Evolutionary conservation across 2,888 invertebrate species (phyloP), one percentile per base, ranked within the genome.

Genomic region (Meiosimyza decipiens): DNA sequence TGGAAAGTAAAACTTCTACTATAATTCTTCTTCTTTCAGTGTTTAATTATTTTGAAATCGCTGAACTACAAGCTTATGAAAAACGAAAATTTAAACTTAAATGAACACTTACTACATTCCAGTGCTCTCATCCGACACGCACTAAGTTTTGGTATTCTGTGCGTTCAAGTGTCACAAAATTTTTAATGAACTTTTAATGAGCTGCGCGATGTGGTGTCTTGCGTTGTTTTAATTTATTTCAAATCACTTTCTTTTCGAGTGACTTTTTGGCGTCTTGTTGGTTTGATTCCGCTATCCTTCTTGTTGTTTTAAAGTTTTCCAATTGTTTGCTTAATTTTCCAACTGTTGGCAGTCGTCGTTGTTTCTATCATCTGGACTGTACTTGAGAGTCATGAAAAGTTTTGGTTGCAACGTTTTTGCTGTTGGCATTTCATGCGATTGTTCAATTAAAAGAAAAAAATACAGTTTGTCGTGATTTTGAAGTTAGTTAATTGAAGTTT

Each of bases 171-270:
- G 67, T 67, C 73, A 63, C 71, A 71, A 73, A 70, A 71, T 71
- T 73, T 71, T 72, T 76, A 77, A 78, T 78, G 75, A 77, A 76
- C 75, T 78, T 78, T 78, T 77, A 76, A 78, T 78, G 78, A 76
- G 74, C 74, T 75, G 57, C 72, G 55, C 75, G 40, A 7, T 40
- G 9, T 40, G 40, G 40, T 40, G 71, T 70, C 68, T 52, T 52
- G 54, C 55, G n/a, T 50, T 66, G 49, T 57, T 22, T 71, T 22
- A 47, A 18, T 70, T 51, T 51, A 60, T 40, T 57, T 55, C 28
- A 52, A 28, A 52, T 66, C 54, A 64, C 33, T 54, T 16, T 9
- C 40, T 40, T 12, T 5, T 6, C 13, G 7, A 6, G 18, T 9
- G 7, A 3, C 50, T 47, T 22, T 7, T 28, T 18, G 15, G 3